Evolutionary conservation across 2,113 vertebrate genomes (phyloP).

Genomic region (Crotalus helleri): DNA sequence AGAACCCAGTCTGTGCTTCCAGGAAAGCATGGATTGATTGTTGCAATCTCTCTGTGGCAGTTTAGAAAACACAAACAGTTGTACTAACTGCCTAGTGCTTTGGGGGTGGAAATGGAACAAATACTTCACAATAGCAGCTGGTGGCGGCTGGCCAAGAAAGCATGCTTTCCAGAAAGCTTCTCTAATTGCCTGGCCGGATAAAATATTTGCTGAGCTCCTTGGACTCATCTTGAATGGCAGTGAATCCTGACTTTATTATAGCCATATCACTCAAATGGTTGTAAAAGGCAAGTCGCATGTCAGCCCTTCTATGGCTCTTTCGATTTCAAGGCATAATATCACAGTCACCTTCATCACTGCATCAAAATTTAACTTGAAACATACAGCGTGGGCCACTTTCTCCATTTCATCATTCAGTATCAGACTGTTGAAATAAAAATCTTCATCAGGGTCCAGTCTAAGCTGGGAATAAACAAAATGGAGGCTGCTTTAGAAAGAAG

Average conservation of each 20-base stretch:
- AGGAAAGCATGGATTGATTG: background rate
- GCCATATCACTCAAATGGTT: conserved; percentile 15
- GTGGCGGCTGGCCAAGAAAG: background rate
- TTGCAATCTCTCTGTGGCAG: background rate
- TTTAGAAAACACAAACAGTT: background rate
- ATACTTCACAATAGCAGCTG: background rate
- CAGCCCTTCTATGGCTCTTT: conserved; percentile 1
- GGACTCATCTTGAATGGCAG: background rate
- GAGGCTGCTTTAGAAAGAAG: no score
- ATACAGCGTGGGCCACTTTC: background rate
- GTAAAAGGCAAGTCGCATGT: background rate
- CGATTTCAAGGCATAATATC: conserved; percentile 2
- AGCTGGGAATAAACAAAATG: no score
- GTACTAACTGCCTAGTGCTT: background rate
- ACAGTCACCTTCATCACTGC: conserved; percentile 18
- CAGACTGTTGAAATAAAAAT: background rate
- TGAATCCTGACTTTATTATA: background rate
- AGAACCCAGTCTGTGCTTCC: background rate
- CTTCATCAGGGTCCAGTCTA: no score
- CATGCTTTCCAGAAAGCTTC: background rate
- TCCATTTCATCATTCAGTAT: conserved; percentile 8
- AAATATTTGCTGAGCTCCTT: conserved; percentile 12
- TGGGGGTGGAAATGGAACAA: background rate
- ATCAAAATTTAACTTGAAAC: conserved; percentile 16
- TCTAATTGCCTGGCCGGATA: conserved; percentile 9